These are phyloP conservation scores for Podotricha telesiphe DNA, from an alignment of 2,888 invertebrate genomes.

Conservation along the genomic window DNA sequence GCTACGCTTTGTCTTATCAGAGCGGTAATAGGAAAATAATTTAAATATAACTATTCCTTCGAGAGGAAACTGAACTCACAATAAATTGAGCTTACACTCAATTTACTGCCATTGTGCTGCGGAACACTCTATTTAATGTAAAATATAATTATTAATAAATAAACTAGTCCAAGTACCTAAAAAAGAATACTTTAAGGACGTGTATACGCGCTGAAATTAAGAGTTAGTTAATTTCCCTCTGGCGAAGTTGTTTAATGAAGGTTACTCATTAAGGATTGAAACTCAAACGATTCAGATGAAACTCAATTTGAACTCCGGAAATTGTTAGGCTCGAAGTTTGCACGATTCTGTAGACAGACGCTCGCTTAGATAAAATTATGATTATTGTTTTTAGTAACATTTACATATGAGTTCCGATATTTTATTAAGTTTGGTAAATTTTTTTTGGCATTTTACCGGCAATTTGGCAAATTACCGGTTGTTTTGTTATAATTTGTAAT, in stretches of 20 bases:
- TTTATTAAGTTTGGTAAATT: background rate
- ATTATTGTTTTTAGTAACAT: constrained; percentile 28
- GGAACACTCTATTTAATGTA: too few relatives aligned
- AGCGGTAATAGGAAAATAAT: too few relatives aligned
- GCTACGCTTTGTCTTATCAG: too few relatives aligned
- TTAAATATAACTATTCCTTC: too few relatives aligned
- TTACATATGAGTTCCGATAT: constrained; percentile 7
- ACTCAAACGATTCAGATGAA: constrained; percentile 53
- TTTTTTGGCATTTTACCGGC: background rate
- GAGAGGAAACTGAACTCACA: too few relatives aligned
- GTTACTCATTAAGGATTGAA: constrained; percentile 58
- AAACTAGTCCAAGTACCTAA: constrained; percentile 9
- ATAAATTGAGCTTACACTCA: too few relatives aligned
- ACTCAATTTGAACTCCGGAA: constrained; percentile 54
- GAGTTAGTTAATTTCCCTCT: constrained; percentile 52
- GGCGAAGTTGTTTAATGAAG: constrained; percentile 55
- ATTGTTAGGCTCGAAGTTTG: constrained; percentile 46
- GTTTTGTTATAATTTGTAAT: too few relatives aligned
- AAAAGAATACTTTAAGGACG: background rate
- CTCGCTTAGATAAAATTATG: constrained; percentile 28
- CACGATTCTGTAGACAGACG: constrained; percentile 41
- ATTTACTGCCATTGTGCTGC: too few relatives aligned
- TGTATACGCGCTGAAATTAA: constrained; percentile 46
- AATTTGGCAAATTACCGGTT: too few relatives aligned
- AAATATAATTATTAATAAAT: background rate